Conservation (phyloP, 1,140 invertebrate genomes). For the Stenopsyche tienmushanensis region DNA sequence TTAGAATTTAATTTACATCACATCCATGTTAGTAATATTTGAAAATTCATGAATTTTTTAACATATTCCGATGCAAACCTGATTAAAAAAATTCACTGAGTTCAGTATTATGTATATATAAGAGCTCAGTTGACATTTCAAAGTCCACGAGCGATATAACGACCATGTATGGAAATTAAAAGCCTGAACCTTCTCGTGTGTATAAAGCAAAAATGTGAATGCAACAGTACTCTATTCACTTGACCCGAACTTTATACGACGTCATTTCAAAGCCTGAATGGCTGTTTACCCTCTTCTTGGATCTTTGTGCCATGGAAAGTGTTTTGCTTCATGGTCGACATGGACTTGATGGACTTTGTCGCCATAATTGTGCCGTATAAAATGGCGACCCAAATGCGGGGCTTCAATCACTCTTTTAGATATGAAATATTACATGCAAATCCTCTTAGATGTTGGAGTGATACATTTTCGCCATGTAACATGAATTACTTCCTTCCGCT, state of each 20-base stretch:
- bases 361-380: neutral
- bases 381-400: neutral
- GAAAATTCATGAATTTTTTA: too few species aligned
- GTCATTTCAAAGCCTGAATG: neutral
- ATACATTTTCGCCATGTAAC: too few species aligned
- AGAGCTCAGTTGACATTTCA: too few species aligned
- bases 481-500: too few species aligned
- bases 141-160: neutral
- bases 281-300: neutral
- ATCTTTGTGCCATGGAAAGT: neutral
- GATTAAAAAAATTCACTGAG: too few species aligned
- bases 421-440: too few species aligned
- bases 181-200: neutral
- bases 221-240: neutral
- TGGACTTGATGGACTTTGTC: neutral
- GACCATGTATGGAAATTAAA: neutral
- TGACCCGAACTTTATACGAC: neutral
- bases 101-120: too few species aligned
- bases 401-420: too few species aligned
- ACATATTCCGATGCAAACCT: too few species aligned
- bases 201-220: neutral
- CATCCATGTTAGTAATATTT: too few species aligned
- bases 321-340: neutral
- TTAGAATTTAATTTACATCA: too few species aligned
- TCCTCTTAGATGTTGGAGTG: too few species aligned